Evolutionary conservation across 2,113 vertebrate genomes (phyloP).

Genomic region (Prochilodus magdalenae): DNA sequence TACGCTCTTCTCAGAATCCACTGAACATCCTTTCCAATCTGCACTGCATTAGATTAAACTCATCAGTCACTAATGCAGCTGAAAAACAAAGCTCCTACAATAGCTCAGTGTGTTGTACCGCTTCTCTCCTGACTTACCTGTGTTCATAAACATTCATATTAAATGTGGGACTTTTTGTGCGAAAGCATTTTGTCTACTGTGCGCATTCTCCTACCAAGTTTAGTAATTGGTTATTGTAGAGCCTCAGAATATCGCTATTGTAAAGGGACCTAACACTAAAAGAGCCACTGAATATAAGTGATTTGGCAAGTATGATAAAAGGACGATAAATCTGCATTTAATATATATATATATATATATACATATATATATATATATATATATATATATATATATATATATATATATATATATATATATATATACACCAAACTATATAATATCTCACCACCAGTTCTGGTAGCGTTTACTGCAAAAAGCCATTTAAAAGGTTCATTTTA

Average conservation of each 20-base stretch:
- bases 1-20: neutral
- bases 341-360: no score
- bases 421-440: neutral
- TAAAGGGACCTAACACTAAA: no score
- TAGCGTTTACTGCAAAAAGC: neutral
- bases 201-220: neutral
- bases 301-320: no score
- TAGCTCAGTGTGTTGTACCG: neutral
- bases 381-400: no score
- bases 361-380: no score
- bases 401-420: no score
- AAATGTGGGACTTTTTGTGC: neutral
- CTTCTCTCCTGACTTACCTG: neutral
- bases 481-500: no score
- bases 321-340: no score
- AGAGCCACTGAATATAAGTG: no score
- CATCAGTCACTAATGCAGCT: conserved; percentile 14
- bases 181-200: neutral
- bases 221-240: no score
- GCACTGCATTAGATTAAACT: neutral
- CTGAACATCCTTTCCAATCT: neutral
- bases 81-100: neutral
- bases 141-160: no score
- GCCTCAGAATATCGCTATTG: no score
- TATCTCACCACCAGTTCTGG: neutral